Base-by-base conservation (phyloP, 2,113 vertebrate genomes). In the Dolichotis patagonum region DNA sequence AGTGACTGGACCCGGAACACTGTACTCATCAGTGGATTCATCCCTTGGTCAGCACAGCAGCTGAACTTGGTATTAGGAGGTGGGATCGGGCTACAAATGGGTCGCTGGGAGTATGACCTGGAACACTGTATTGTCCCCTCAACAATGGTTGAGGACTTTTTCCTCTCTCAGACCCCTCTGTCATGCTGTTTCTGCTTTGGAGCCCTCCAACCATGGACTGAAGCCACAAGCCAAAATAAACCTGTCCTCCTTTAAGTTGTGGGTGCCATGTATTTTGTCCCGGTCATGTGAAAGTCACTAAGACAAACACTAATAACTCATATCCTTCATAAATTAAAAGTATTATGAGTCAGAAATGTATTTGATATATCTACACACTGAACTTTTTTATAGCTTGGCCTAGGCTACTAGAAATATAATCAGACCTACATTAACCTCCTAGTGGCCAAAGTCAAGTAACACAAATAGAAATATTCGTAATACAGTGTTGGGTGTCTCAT, bases 21-120 rank as follows among this genome's bases (percentile, higher is more conserved):
- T 16, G 5, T 1, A 30, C 43, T 46, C 41, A 28, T 46, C 12
- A 30, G 26, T 17, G 43, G 43, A 46, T 16, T 46, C 26, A 49
- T 46, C 7, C 73, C 73, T 46, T 14, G 5, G 30, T 6, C 28
- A 77, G 41, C 26, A 46, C 13, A 46, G 73, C 49, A 49, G 26
- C 26, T 46, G 13, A 46, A 77, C 6, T 3, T 30, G 24, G 73
- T 77, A 26, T 3, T 46, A 43, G 73, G 38, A 77, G 5, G 26
- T 6, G 5, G 73, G 43, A 46, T 17, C 73, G 46, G 73, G 43
- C 49, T 28, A 77, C 13, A 43, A 26, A 13, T 77, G 43, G 73
- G 13, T 1, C 26, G 30, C 26, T 3, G 1, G 6, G 13, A 49
- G 26, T 13, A 16, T 16, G 13, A 46, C 26, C 26, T 46, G 3